These are phyloP conservation scores for Drosophila dunni DNA, from an alignment of 1,140 invertebrate genomes.

Conservation along the genomic window DNA sequence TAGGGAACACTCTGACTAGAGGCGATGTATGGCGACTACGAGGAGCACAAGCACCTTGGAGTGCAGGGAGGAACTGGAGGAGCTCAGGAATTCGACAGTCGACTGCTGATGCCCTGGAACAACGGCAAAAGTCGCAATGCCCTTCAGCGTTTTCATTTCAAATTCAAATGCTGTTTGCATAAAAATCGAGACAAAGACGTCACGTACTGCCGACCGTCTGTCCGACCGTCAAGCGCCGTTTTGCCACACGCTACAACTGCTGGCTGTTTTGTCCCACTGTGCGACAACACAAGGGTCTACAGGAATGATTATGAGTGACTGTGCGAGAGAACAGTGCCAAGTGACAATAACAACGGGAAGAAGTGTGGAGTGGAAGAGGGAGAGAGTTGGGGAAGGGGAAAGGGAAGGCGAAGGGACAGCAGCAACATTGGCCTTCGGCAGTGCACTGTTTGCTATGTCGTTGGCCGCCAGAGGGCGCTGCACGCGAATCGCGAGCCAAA, in stretches of 20 bases:
- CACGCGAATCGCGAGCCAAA: slow-evolving; percentile 11
- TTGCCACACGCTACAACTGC: not conserved
- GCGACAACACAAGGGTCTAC: slow-evolving; percentile 7
- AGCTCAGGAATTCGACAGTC: too few relatives aligned
- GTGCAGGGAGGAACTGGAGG: too few relatives aligned
- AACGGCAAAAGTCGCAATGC: slow-evolving; percentile 28
- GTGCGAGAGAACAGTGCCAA: slow-evolving; percentile 29
- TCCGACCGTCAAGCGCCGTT: not conserved
- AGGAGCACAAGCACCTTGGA: too few relatives aligned
- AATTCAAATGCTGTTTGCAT: slow-evolving; percentile 82
- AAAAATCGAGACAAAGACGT: slow-evolving; percentile 70
- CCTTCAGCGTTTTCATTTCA: slow-evolving; percentile 76
- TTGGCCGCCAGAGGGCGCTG: slow-evolving; percentile 57
- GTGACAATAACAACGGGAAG: slow-evolving; percentile 71
- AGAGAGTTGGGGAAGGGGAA: slow-evolving; percentile 4
- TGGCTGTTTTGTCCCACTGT: slow-evolving; percentile 9
- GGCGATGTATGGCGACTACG: too few relatives aligned
- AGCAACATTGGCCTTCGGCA: slow-evolving; percentile 6
- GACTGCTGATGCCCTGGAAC: not conserved
- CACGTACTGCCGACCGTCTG: slow-evolving; percentile 26
- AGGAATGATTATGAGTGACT: slow-evolving; percentile 39
- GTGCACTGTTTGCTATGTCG: slow-evolving; percentile 46
- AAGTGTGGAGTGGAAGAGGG: not conserved
- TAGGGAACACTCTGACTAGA: too few relatives aligned
- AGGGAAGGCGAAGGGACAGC: slow-evolving; percentile 5